phyloP scores from a whole-genome alignment of 64 coral and sea anemone species.

The Montipora cactus region DNA sequence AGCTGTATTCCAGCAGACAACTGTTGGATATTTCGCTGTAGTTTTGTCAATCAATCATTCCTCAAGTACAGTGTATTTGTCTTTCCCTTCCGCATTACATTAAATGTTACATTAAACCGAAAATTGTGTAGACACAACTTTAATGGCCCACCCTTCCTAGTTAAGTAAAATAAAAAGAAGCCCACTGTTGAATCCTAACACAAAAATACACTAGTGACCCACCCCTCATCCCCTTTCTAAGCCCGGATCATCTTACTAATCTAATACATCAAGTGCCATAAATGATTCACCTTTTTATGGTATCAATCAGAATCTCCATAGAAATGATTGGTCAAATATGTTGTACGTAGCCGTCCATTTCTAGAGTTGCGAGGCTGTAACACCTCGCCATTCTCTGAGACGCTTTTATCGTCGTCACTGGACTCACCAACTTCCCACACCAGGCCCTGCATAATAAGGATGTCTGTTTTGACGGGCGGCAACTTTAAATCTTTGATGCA shows the following conservation, averaged over 20 bases:
- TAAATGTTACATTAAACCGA: background rate
- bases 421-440: conserved; percentile 26
- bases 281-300: no score
- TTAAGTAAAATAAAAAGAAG: background rate
- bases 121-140: background rate
- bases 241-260: background rate
- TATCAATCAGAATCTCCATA: background rate
- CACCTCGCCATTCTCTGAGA: background rate
- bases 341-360: background rate
- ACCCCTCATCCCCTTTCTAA: background rate
- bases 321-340: background rate
- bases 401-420: background rate
- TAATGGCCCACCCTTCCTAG: background rate
- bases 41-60: no score
- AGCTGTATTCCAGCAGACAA: no score
- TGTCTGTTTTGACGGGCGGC: conserved; percentile 50
- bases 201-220: background rate
- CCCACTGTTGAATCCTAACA: background rate
- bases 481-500: conserved; percentile 51
- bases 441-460: conserved; percentile 51
- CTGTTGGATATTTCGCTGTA: no score
- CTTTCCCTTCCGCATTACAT: no score
- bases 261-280: no score
- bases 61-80: no score
- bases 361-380: background rate